These are phyloP conservation scores for Adelosebastes latens DNA, from an alignment of 2,797 vertebrate genomes.

Conservation along the genomic window DNA sequence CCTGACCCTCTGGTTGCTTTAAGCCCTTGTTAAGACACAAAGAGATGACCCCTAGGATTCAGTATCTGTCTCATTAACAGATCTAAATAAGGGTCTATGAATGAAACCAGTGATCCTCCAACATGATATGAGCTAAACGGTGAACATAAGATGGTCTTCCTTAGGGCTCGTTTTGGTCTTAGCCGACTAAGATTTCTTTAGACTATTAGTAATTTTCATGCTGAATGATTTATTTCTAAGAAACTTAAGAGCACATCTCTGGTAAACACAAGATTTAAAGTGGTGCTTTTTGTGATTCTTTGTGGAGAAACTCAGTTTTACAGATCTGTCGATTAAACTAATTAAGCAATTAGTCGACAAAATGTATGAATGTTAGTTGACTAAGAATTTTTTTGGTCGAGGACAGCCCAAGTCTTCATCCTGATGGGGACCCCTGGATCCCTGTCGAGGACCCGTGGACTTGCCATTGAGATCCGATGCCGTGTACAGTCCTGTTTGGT, in stretches of 20 bases:
- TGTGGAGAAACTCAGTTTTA: no score
- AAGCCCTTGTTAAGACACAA: not conserved
- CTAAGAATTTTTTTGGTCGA: no score
- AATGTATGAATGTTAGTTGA: no score
- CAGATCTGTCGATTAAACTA: no score
- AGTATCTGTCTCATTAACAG: not conserved
- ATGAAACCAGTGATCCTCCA: not conserved
- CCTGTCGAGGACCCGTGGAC: not conserved
- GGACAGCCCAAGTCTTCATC: not conserved
- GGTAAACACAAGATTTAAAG: no score
- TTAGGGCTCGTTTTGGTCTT: no score
- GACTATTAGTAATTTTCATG: no score
- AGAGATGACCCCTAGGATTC: not conserved
- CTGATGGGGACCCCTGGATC: not conserved
- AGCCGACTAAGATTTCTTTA: no score
- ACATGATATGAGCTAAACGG: accelerated
- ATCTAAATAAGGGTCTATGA: not conserved
- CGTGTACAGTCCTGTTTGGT: constrained; percentile 14
- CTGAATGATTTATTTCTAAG: no score
- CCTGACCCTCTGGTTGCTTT: not conserved
- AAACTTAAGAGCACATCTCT: no score
- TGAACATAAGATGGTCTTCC: not conserved
- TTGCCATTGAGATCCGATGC: not conserved
- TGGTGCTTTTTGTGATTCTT: no score
- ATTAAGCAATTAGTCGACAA: no score